These are phyloP conservation scores for Tachysurus fulvidraco DNA, from an alignment of 2,113 vertebrate genomes.

Conservation along the genomic window DNA sequence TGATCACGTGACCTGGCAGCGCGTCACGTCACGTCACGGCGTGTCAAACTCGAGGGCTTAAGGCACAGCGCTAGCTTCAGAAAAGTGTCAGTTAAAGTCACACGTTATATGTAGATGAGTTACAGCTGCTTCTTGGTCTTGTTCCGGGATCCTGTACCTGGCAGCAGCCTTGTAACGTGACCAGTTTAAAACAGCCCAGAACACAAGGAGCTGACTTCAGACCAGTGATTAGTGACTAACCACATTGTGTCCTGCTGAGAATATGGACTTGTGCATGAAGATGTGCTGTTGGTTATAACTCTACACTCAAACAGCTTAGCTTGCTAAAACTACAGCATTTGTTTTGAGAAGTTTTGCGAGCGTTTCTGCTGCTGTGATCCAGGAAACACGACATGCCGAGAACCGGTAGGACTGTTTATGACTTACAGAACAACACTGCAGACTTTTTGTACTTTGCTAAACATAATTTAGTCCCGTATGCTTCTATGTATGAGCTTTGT, in stretches of 20 bases:
- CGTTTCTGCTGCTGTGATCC: not conserved
- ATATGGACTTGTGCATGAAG: not conserved
- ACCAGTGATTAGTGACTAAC: not conserved
- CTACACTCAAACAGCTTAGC: not conserved
- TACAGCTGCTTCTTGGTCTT: not conserved
- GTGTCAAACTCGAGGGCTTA: not conserved
- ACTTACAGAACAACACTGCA: not conserved
- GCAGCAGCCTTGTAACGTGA: not conserved
- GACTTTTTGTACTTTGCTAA: not conserved
- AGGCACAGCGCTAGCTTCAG: not conserved
- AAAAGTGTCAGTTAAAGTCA: too few relatives aligned
- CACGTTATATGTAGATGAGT: not conserved
- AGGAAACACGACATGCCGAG: conserved; percentile 28
- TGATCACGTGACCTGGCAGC: conserved; percentile 9
- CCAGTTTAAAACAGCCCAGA: not conserved
- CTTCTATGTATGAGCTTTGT: too few relatives aligned
- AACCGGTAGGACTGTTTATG: conserved; percentile 22
- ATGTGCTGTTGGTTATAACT: not conserved
- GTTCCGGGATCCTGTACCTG: conserved; percentile 12
- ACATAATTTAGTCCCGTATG: not conserved
- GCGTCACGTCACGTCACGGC: not conserved
- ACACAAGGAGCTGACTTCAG: not conserved
- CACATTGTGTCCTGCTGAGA: not conserved
- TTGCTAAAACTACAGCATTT: not conserved
- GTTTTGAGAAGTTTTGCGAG: not conserved